Evolutionary conservation across 2,113 vertebrate genomes (phyloP), one percentile per base, ranked within the genome.

Genomic region (Centropristis striata): DNA sequence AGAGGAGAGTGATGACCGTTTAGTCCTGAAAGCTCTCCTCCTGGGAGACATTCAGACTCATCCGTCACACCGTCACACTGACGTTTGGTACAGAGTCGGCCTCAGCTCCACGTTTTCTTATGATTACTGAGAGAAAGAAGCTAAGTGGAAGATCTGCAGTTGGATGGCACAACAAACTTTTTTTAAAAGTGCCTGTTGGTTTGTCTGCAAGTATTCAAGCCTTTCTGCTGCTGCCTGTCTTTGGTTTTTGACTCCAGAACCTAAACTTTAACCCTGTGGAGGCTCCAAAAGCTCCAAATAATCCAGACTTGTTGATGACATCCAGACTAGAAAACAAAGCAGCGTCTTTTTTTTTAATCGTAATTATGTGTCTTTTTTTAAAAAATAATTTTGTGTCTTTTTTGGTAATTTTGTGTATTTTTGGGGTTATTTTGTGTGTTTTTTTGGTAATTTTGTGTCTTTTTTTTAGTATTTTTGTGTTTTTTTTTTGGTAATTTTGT

Each of bases 1-100:
- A 2, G 8, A 74, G 64, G 73, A 85, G 85, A 88, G 79, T 59
- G 82, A 89, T 83, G 71, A 64, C 71, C 82, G 32, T 89, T 86
- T 79, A 42, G 80, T 83, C 83, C 89, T 84, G 85, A 86, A 65
- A 66, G 58, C 44, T 60, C 54, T 54, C 57, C 83, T 86, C 86
- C 9, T 57, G 83, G 81, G 83, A 81, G 75, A 84, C 76, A 12
- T 78, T 84, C 46, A 50, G 80, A 47, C 70, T 75, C 86, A 69
- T 91, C 85, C 37, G 65, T 86, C 83, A 86, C 44, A n/a, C 18
- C 14, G 55, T 80, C 75, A 54, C 9, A 20, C 15, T 50, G 68
- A 88, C 85, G 23, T 58, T 55, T 8, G 61, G 41, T 60, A 71
- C 51, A 77, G 58, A 21, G 78, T 82, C 77, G 50, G 59, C 80